Evolutionary conservation across 2,113 vertebrate species (phyloP).

Genomic region (Helogale parvula): DNA sequence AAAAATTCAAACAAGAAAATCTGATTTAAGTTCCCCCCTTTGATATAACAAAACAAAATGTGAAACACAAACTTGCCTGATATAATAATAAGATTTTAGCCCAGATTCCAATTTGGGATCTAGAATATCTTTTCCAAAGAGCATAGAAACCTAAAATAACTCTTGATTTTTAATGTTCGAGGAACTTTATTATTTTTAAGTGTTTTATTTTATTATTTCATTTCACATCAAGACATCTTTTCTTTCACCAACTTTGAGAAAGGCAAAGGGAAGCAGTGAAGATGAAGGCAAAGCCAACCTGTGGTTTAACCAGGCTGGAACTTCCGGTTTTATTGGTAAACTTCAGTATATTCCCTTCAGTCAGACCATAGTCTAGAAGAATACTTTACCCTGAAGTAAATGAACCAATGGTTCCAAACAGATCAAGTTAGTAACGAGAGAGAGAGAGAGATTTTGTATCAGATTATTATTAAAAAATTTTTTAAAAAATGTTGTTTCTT

Average conservation of each 20-base stretch:
- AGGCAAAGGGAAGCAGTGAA: neutral
- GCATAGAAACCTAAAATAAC: neutral
- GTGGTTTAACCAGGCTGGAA: neutral
- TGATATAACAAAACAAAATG: neutral
- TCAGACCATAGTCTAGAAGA: neutral
- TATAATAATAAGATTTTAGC: neutral
- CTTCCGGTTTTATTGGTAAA: neutral
- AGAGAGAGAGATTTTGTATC: constrained; percentile 13
- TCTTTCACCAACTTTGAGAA: neutral
- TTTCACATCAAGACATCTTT: neutral
- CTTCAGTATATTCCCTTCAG: neutral
- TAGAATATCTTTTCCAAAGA: neutral
- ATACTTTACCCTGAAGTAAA: neutral
- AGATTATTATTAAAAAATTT: neutral
- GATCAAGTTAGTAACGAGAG: neutral
- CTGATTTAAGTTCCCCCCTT: neutral
- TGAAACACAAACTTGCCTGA: constrained; percentile 13
- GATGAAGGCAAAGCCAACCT: neutral
- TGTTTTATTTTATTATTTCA: constrained; percentile 25
- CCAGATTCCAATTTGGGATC: neutral
- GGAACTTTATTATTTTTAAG: neutral
- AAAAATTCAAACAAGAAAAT: neutral
- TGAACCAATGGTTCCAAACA: constrained; percentile 16
- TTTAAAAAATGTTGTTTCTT: too few relatives aligned
- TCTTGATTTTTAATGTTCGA: neutral